These are phyloP conservation scores for Drosophila erecta DNA, from an alignment of 1,140 invertebrate species.

Conservation along the genomic window DNA sequence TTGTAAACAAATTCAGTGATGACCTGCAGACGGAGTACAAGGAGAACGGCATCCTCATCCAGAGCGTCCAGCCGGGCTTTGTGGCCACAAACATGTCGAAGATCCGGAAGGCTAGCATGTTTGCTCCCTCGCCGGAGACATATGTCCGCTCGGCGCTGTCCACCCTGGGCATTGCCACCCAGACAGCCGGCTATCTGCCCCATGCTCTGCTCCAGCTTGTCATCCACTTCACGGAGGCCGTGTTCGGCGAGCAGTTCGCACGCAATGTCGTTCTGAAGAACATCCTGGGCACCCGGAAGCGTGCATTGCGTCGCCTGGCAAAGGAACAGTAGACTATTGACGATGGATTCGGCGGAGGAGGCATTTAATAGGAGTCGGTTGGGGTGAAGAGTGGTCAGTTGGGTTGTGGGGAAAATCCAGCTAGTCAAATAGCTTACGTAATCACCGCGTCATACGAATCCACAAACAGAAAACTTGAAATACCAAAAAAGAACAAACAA, in stretches of 20 bases:
- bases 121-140: conserved; percentile 91
- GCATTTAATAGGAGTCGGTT: conserved; percentile 19
- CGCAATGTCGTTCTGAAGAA: conserved; percentile 69
- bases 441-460: conserved; percentile 16
- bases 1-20: conserved; percentile 93
- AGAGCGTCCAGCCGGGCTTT: conserved; percentile 94
- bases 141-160: conserved; percentile 92
- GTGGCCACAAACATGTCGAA: conserved; percentile 97
- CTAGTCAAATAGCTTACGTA: conserved; percentile 21
- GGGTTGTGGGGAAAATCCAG: conserved; percentile 26
- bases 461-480: conserved; percentile 15
- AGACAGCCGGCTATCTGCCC: conserved; percentile 92
- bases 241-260: conserved; percentile 72
- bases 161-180: conserved; percentile 90
- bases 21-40: conserved; percentile 92
- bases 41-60: conserved; percentile 91
- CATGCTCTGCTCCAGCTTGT: conserved; percentile 88
- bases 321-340: conserved; percentile 60
- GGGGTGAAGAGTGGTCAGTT: conserved; percentile 1
- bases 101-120: conserved; percentile 91
- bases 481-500: conserved; percentile 41
- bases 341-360: not conserved
- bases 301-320: conserved; percentile 61
- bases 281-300: conserved; percentile 65
- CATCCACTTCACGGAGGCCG: conserved; percentile 58